A percentile compares a stretch with the other conserved stretches of the same genome.
phyloP scores from a whole-genome alignment of 1,140 invertebrate species.

The Medauroidea extradentata region DNA sequence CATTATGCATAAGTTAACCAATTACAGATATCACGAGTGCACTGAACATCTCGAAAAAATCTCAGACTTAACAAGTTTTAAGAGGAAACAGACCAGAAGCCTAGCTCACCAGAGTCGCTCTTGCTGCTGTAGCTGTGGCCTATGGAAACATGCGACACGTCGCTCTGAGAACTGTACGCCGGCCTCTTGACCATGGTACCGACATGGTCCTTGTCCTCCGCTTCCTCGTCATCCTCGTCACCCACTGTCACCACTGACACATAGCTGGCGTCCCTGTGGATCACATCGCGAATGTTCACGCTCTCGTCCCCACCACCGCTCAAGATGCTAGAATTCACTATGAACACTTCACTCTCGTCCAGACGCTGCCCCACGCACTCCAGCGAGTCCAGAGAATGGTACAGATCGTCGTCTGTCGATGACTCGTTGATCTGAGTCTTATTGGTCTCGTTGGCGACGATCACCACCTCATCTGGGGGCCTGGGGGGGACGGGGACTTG shows the following conservation, averaged over 20 bases:
- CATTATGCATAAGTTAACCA: no score
- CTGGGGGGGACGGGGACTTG: neutral
- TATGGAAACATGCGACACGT: constrained; percentile 38
- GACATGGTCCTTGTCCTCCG: neutral
- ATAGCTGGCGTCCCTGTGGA: constrained; percentile 66
- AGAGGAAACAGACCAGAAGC: neutral
- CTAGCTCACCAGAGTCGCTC: constrained; percentile 34
- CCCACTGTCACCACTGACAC: constrained; percentile 87
- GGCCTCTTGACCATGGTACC: constrained; percentile 28
- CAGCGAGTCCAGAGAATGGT: constrained; percentile 65
- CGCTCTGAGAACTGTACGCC: constrained; percentile 37
- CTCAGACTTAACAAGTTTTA: neutral
- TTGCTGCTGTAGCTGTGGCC: constrained; percentile 31
- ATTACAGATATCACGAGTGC: no score
- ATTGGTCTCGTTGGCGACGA: constrained; percentile 69
- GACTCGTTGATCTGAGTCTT: constrained; percentile 61
- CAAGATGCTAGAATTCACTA: constrained; percentile 62
- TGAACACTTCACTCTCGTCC: constrained; percentile 76
- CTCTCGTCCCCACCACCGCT: constrained; percentile 50
- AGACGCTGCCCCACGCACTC: constrained; percentile 44
- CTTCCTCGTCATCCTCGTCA: constrained; percentile 57
- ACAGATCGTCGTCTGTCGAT: constrained; percentile 65
- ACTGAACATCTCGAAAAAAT: no score
- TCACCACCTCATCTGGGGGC: constrained; percentile 56
- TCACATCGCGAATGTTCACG: constrained; percentile 13